Base-by-base conservation (phyloP, 2,113 vertebrate species). In the Anolis carolinensis region DNA sequence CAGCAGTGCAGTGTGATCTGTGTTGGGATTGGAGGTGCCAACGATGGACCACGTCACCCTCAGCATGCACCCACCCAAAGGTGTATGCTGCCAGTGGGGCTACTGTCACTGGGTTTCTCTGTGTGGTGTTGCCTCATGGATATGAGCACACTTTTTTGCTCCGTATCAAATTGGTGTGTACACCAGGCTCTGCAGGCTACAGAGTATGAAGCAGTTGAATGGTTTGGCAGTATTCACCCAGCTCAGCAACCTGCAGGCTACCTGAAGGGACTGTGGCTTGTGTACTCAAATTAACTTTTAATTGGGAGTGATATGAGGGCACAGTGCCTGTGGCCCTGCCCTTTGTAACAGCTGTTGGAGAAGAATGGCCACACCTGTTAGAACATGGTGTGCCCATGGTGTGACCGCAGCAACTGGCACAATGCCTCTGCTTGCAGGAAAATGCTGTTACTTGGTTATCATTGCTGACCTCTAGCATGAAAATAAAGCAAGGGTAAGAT, bases 221-320 rank as follows among this genome's bases (percentile, higher is more conserved):
- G 52, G 48, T 85, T 59, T 83, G 83, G 0, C 76, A 87, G 76
- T 0, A 5, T 16, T 0, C 52, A 74, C 5, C 68, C 71, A 36
- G 83, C 30, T 70, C 36, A 20, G 6, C 91, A 68, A 2, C 20
- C 27, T n/a, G 7, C 32, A 13, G 87, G 39, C 23, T 71, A 3
- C 86, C 34, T 84, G 81, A 93, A 88, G 4, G 32, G 55, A 13
- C 79, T 48, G 7, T 25, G 11, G 52, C 84, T 92, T 90, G 0
- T 82, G 30, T 86, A 86, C 83, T 76, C 7, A 11, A 25, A 87
- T 80, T n/a, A 89, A 80, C 6, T 74, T 25, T 34, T 88, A 1
- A 4, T 83, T 6, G 36, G 1, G 14, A 4, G 65, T 68, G 7
- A 79, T 13, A 14, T 81, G 39, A 36, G 44, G 1, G 52, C 18